A percentile compares a stretch with the other conserved stretches of the same genome.
phyloP scores from a whole-genome alignment of 2,888 invertebrate species.

The Iselma pallidipennis region DNA sequence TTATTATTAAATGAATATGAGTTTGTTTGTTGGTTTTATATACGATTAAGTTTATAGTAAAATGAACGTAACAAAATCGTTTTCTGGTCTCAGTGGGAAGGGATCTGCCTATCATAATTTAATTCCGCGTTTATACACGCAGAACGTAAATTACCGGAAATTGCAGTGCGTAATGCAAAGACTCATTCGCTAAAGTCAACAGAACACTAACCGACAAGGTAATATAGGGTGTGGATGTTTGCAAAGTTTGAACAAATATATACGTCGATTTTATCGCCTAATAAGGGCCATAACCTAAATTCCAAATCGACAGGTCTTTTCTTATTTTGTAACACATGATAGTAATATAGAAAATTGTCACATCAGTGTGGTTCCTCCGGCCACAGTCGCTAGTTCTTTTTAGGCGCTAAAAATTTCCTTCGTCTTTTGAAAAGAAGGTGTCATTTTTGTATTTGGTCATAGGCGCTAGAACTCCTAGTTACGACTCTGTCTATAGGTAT shows the following conservation, averaged over 20 bases:
- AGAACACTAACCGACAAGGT: conserved; percentile 14
- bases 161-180: conserved; percentile 20
- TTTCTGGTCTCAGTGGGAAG: neutral
- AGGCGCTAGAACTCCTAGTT: too few species aligned
- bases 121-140: conserved; percentile 31
- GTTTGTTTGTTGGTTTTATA: neutral
- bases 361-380: too few species aligned
- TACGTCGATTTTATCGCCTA: conserved; percentile 5
- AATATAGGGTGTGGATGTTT: conserved; percentile 14
- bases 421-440: neutral
- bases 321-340: too few species aligned
- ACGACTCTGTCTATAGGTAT: neutral
- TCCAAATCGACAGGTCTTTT: too few species aligned
- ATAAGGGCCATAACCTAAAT: neutral
- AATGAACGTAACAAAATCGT: neutral
- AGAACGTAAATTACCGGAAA: conserved; percentile 34
- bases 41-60: too few species aligned
- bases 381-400: too few species aligned
- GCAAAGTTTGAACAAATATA: conserved; percentile 14
- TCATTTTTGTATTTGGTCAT: too few species aligned
- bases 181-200: conserved; percentile 24
- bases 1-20: neutral
- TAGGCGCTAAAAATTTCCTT: too few species aligned
- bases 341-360: too few species aligned
- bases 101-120: conserved; percentile 23